A percentile compares a stretch with the other conserved stretches of the same genome.
Conservation (phyloP, 2,888 invertebrate species). For the Lymantria monacha region DNA sequence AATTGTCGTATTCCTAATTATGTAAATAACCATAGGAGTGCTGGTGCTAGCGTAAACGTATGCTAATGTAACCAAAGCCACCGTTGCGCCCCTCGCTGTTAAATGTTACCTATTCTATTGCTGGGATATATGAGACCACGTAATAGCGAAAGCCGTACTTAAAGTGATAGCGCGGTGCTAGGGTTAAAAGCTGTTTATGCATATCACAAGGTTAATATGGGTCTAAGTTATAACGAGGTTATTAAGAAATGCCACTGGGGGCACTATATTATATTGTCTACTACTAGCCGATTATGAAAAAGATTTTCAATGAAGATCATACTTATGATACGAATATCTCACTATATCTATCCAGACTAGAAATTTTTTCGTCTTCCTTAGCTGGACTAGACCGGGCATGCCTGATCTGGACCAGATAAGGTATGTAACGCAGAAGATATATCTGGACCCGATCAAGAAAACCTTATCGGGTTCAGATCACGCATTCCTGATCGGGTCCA, state of each 20-base stretch:
- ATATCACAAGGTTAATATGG: slow-evolving; percentile 23
- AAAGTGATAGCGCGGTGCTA: slow-evolving; percentile 20
- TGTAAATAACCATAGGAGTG: slow-evolving; percentile 49
- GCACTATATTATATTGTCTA: not conserved
- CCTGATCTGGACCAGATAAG: too few species aligned
- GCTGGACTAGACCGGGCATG: too few species aligned
- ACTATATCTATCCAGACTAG: too few species aligned
- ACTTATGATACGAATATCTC: too few species aligned
- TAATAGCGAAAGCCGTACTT: slow-evolving; percentile 29
- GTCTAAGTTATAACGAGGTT: slow-evolving; percentile 17
- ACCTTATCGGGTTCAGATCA: too few species aligned
- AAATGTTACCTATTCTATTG: slow-evolving; percentile 30
- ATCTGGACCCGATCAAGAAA: too few species aligned
- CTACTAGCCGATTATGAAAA: not conserved
- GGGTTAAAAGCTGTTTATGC: slow-evolving; percentile 35
- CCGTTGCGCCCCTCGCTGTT: slow-evolving; percentile 25
- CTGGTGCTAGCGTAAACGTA: slow-evolving; percentile 42
- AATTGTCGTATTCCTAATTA: slow-evolving; percentile 38
- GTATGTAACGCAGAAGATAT: too few species aligned
- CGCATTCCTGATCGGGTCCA: too few species aligned
- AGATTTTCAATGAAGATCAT: too few species aligned
- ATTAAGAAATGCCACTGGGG: slow-evolving; percentile 13
- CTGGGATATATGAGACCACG: slow-evolving; percentile 36
- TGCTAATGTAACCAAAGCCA: slow-evolving; percentile 50
- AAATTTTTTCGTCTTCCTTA: too few species aligned